phyloP scores from a whole-genome alignment of 2,113 vertebrate genomes.

The Rhombomys opimus region DNA sequence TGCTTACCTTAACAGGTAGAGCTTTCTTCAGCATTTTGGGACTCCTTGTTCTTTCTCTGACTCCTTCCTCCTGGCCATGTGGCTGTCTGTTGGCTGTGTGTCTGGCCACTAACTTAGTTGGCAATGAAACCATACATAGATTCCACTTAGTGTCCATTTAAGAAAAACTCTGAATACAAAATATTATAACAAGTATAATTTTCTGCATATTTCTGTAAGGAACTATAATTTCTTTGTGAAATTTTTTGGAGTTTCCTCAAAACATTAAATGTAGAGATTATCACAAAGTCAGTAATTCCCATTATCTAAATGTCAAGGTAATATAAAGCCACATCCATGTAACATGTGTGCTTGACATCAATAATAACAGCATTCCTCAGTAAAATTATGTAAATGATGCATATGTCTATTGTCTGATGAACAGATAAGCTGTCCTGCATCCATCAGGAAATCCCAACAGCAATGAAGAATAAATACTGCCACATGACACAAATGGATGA shows the following conservation, averaged over 20 bases:
- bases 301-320: not conserved
- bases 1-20: not conserved
- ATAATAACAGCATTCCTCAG: not conserved
- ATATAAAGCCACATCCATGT: not conserved
- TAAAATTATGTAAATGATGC: not conserved
- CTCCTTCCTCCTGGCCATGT: not conserved
- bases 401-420: not conserved
- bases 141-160: not conserved
- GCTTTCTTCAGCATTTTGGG: not conserved
- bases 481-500: not conserved
- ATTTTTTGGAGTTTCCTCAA: not conserved
- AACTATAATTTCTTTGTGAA: not conserved
- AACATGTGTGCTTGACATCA: not conserved
- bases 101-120: not conserved
- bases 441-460: not conserved
- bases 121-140: not conserved
- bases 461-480: not conserved
- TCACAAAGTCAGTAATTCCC: not conserved
- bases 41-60: not conserved
- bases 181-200: not conserved
- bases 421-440: not conserved
- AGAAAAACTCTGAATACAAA: not conserved
- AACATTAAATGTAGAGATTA: not conserved
- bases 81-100: not conserved
- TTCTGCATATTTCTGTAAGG: not conserved